These are phyloP conservation scores for Glaucidium brasilianum DNA, from an alignment of 2,113 vertebrate species.

Conservation along the genomic window DNA sequence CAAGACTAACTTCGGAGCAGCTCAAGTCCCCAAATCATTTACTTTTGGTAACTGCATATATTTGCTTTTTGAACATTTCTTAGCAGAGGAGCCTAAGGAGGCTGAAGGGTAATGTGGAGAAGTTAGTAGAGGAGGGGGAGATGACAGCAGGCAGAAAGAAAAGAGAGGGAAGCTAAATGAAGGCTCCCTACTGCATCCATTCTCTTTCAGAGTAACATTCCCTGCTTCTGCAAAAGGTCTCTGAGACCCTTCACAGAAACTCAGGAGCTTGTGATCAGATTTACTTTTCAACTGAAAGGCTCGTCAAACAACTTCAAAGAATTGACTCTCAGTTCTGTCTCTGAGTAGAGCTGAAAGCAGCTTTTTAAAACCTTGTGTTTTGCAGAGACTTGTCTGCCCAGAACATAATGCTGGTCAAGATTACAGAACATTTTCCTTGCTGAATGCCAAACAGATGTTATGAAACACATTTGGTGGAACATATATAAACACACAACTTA, in stretches of 20 bases:
- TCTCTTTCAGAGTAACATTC: neutral
- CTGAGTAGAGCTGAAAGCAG: neutral
- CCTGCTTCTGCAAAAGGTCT: neutral
- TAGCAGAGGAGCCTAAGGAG: neutral
- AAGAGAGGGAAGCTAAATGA: neutral
- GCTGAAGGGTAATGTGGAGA: neutral
- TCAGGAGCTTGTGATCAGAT: neutral
- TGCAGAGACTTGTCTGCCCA: neutral
- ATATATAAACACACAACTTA: neutral
- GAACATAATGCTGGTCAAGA: neutral
- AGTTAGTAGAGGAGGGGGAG: neutral
- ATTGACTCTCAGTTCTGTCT: neutral
- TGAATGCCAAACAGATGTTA: constrained; percentile 41
- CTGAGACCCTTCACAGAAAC: neutral
- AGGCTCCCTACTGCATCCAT: neutral
- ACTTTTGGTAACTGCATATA: neutral
- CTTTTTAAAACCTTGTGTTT: constrained; percentile 3
- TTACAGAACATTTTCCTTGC: constrained; percentile 39
- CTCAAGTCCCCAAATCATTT: neutral
- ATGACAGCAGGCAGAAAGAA: neutral
- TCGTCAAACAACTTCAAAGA: neutral
- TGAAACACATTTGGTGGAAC: neutral
- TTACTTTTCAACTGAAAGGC: neutral
- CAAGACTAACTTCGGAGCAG: neutral
- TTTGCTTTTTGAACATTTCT: neutral